Evolutionary conservation across 2,888 invertebrate genomes (phyloP), one percentile per base, ranked within the genome.

Genomic region (Nycteola revayana): DNA sequence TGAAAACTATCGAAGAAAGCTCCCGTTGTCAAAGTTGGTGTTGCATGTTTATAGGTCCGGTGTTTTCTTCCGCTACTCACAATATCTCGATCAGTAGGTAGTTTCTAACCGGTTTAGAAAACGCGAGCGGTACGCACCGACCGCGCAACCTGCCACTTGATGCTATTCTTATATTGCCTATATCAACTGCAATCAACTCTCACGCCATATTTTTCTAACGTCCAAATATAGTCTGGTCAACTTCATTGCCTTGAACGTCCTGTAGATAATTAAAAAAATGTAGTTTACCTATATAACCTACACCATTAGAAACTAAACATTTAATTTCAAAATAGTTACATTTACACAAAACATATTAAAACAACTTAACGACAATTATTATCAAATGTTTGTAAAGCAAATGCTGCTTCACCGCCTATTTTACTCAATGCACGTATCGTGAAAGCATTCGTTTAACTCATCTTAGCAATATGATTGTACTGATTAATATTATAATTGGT

Each of bases 71-170:
- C 82, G 79, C 76, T 72, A 79, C 73, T 77, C 72, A 74, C 76
- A 75, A 87, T n/a, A n/a, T 83, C 82, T 85, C 86, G 84, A 86
- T 85, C 85, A 87, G 69, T 86, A 68, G 84, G 83, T 80, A 86
- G 83, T 88, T 87, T 88, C 87, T 88, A 88, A 87, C 87, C 82
- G 86, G 88, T 88, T 85, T 87, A 87, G 88, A 87, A 87, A 87
- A 86, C 76, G 72, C 77, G 73, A 77, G 66, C 70, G 54, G 55
- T 59, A 56, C 58, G 56, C 61, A 58, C 52, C 54, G 42, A n/a
- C n/a, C n/a, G n/a, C n/a, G n/a, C 50, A 36, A 49, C 50, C 53
- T 52, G 49, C 53, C 49, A 55, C 58, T 57, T 48, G 63, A 56
- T 52, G 65, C 73, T 72, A 74, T 69, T 73, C 73, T 71, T 68